These are phyloP conservation scores for Andricus quercusramuli DNA, from an alignment of 2,888 invertebrate genomes.

Conservation along the genomic window DNA sequence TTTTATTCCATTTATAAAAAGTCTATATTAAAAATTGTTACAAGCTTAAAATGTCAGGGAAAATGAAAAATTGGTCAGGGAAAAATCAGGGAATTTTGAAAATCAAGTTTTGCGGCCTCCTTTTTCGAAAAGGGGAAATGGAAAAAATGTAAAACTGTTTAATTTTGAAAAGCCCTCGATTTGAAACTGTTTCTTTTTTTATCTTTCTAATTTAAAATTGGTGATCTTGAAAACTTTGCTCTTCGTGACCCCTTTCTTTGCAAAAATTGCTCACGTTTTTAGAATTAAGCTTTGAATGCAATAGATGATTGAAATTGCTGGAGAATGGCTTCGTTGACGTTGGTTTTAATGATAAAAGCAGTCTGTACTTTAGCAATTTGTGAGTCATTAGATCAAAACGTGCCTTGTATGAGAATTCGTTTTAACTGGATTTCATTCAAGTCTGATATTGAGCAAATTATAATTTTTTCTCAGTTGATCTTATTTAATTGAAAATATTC, in stretches of 20 bases:
- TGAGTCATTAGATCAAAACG: neutral
- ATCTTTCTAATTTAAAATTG: too few species aligned
- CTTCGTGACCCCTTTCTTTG: neutral
- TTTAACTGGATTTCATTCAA: neutral
- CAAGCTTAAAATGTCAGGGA: too few species aligned
- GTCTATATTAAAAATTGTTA: too few species aligned
- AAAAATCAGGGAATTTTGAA: too few species aligned
- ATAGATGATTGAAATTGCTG: neutral
- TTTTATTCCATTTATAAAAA: too few species aligned
- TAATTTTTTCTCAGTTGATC: too few species aligned
- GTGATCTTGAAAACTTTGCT: neutral
- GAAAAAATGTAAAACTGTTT: too few species aligned
- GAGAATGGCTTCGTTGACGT: neutral
- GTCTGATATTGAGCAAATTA: neutral
- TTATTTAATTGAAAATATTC: too few species aligned
- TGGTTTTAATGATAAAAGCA: constrained; percentile 18
- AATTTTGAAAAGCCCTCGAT: neutral
- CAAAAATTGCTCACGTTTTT: neutral
- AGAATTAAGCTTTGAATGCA: neutral
- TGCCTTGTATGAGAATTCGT: neutral
- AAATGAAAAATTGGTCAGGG: too few species aligned
- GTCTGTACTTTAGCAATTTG: neutral
- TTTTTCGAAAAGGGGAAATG: too few species aligned
- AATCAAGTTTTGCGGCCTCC: too few species aligned
- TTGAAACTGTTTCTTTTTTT: neutral